A percentile compares a stretch with the other conserved stretches of the same genome.
These are phyloP conservation scores for Drosophila nr. fundita DNA, from an alignment of 2,888 invertebrate species.

Conservation along the genomic window DNA sequence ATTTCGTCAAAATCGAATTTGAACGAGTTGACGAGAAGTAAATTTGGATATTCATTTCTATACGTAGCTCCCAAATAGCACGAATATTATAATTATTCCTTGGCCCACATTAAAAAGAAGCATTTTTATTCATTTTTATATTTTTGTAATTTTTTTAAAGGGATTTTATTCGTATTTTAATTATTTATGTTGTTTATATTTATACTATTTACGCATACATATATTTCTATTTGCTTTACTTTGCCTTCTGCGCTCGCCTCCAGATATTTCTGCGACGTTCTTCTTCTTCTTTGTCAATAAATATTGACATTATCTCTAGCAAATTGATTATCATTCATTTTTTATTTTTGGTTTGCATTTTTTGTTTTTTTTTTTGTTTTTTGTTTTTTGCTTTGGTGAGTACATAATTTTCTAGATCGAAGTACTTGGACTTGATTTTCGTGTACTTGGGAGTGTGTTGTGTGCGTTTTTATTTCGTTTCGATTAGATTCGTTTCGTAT, in stretches of 20 bases:
- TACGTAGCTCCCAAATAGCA: not conserved
- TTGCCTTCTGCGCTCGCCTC: slow-evolving; percentile 12
- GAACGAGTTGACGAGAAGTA: not conserved
- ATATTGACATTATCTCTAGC: slow-evolving; percentile 21
- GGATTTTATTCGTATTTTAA: slow-evolving; percentile 69
- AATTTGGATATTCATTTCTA: not conserved
- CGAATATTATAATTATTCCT: not conserved
- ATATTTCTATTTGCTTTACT: slow-evolving; percentile 16
- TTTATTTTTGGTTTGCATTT: not conserved
- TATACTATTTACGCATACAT: slow-evolving; percentile 71
- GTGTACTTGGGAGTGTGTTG: slow-evolving; percentile 6
- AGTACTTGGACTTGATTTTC: slow-evolving; percentile 26
- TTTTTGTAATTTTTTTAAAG: slow-evolving; percentile 42
- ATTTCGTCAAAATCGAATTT: not conserved
- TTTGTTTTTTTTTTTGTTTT: slow-evolving; percentile 1
- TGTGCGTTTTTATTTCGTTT: slow-evolving; percentile 14
- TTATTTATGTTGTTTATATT: slow-evolving; percentile 68
- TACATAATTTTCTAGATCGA: slow-evolving; percentile 44
- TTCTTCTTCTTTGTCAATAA: no score
- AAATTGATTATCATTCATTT: slow-evolving; percentile 32
- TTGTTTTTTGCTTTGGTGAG: slow-evolving; percentile 21
- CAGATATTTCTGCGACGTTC: slow-evolving; percentile 1
- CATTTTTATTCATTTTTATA: not conserved
- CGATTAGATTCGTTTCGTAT: slow-evolving; percentile 3
- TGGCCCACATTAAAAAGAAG: not conserved